A percentile compares a stretch with the other conserved stretches of the same genome.
Evolutionary conservation across 2,797 vertebrate species (phyloP).

Genomic region (Trematomus bernacchii): DNA sequence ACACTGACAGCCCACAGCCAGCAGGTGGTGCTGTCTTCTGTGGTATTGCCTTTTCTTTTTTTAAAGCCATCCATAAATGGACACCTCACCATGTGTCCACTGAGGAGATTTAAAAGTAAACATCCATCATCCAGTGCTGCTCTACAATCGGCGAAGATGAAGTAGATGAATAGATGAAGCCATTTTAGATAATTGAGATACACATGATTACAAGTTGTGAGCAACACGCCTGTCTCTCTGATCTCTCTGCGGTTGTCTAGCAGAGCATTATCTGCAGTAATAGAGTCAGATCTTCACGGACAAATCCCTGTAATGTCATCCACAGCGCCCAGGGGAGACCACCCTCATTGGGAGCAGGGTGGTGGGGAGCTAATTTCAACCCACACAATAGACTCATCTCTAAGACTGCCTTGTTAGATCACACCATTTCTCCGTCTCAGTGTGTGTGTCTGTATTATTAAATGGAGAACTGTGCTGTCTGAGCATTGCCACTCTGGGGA

Average conservation of each 20-base stretch:
- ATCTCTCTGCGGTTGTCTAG: conserved; percentile 70
- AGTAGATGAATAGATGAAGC: conserved; percentile 56
- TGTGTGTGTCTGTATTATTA: conserved; percentile 42
- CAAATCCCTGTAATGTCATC: conserved; percentile 83
- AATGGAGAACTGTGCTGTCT: conserved; percentile 60
- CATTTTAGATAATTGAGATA: conserved; percentile 72
- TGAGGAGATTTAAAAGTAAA: conserved; percentile 16
- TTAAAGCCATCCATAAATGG: conserved; percentile 8
- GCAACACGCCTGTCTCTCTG: conserved; percentile 65
- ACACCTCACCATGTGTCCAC: conserved; percentile 19
- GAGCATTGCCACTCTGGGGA: conserved; percentile 77
- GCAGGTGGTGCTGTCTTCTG: conserved; percentile 86
- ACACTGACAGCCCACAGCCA: conserved; percentile 68
- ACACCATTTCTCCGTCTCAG: conserved; percentile 55
- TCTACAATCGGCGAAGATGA: conserved; percentile 37
- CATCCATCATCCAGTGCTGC: neutral
- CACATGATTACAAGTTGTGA: conserved; percentile 69
- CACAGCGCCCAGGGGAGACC: conserved; percentile 80
- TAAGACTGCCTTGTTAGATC: conserved; percentile 73
- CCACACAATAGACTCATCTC: conserved; percentile 83
- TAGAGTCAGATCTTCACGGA: conserved; percentile 81
- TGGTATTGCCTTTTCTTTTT: conserved; percentile 60
- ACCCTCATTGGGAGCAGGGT: conserved; percentile 81
- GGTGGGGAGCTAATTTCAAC: conserved; percentile 82
- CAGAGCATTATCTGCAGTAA: conserved; percentile 77